Base-by-base conservation (phyloP, 2,888 invertebrate genomes). In the Ceriagrion tenellum region DNA sequence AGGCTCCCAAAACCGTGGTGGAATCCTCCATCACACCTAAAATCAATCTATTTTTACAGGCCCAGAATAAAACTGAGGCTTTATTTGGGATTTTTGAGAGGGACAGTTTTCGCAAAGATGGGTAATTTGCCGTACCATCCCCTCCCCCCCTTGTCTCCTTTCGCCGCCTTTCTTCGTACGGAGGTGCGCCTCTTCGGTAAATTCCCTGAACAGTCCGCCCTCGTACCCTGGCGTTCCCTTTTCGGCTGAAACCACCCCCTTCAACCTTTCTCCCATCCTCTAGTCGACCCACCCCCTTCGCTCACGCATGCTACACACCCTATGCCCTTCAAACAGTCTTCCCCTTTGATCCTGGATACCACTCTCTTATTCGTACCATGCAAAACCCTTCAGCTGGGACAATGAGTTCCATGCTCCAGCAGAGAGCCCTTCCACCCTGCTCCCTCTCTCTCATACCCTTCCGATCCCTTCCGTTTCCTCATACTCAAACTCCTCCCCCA, bases 351-450 rank as follows among this genome's bases (percentile, higher is more conserved):
- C 89, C 55, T n/a, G 55, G 89, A 10, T 16, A 55, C 55, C 30
- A n/a, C 81, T 89, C 55, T 55, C 55, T 89, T 55, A 55, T 89
- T 47, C 55, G 55, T 89, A 35, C 89, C 89, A 47, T 89, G 89
- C 89, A 55, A 89, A 89, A 89, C 47, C 55, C 89, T 89, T 55
- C 89, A 89, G 55, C 55, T 89, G 89, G 55, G 89, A 89, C 89
- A 89, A 89, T 89, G 89, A 89, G 55, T 55, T 89, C 89, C 89
- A 89, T 89, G 47, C 89, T 89, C 89, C 89, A 89, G 55, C 89
- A 35, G 89, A 89, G 47, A 89, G 55, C 55, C 47, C 89, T 89
- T 55, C 55, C 55, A 23, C 23, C 55, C 55, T n/a, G 1, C 10
- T 0, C 89, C 89, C 89, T 88, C 30, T 16, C 55, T 26, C 26